phyloP scores from a whole-genome alignment of 2,888 invertebrate genomes.

The Aleiodes leptofemur region DNA sequence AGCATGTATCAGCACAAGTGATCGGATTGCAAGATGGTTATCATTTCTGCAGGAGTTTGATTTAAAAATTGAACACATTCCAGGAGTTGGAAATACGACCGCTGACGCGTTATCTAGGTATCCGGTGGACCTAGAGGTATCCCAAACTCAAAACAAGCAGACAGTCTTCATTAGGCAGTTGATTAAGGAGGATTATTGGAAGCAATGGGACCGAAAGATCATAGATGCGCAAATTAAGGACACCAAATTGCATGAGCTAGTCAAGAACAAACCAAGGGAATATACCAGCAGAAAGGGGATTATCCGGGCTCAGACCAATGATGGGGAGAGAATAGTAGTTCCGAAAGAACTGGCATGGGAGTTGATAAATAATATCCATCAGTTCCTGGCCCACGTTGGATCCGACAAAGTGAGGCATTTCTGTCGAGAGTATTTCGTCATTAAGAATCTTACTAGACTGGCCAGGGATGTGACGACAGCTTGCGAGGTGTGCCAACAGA shows the following conservation, averaged over 20 bases:
- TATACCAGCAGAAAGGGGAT: slow-evolving; percentile 1
- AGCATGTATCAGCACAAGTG: slow-evolving; percentile 9
- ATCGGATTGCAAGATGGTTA: slow-evolving; percentile 21
- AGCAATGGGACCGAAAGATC: not conserved
- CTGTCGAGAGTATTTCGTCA: slow-evolving; percentile 1
- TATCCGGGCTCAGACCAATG: too few relatives aligned
- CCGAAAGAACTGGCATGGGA: slow-evolving; percentile 9
- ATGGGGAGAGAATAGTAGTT: slow-evolving; percentile 5
- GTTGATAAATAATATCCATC: not conserved
- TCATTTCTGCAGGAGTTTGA: slow-evolving; percentile 27
- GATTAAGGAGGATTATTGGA: not conserved
- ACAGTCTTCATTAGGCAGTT: not conserved
- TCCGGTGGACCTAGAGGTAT: not conserved
- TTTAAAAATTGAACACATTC: slow-evolving; percentile 16
- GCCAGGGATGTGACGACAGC: not conserved
- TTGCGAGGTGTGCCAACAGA: slow-evolving; percentile 18
- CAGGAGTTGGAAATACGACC: not conserved
- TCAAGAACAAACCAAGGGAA: not conserved
- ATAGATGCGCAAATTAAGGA: not conserved
- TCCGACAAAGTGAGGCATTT: slow-evolving; percentile 10
- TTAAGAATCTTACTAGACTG: not conserved
- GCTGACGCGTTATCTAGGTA: slow-evolving; percentile 13
- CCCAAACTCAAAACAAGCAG: not conserved
- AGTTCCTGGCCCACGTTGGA: slow-evolving; percentile 2
- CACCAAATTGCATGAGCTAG: not conserved